Base-by-base conservation (phyloP, 2,888 invertebrate genomes). In the Dasysyrphus tricinctus region DNA sequence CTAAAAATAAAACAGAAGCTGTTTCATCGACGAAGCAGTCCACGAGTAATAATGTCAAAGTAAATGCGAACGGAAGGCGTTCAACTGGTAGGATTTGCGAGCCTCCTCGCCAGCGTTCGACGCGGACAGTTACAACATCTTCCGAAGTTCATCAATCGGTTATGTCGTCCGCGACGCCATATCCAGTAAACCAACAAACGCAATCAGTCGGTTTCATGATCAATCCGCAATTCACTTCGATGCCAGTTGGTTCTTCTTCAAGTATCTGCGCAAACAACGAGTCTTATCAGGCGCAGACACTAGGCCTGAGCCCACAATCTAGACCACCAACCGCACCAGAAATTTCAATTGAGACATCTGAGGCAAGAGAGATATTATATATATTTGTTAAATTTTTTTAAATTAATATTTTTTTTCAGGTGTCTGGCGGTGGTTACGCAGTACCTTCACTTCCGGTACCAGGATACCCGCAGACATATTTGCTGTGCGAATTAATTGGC, bases 401-500 rank as follows among this genome's bases (percentile, higher is more conserved):
- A 19, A 49, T 59, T 39, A 5, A 1, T 54, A 19, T 44, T 42
- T 47, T 32, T n/a, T 79, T 59, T 73, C 61, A 86, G 86, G 75
- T 63, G 9, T 77, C 74, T 14, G 78, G 75, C 3, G 75, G 69
- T n/a, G 82, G 78, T 51, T 86, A 82, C 47, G 96, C 96, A 14
- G 93, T 96, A 57, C 96, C 96, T 29, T 96, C 96, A 24, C 96
- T 96, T 89, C 95, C 95, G 88, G 96, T 96, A 6, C 95, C 96
- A 34, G 94, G 95, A 0, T 96, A 96, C 81, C 95, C 95, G 0
- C 96, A 96, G 90, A 95, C 96, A 91, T 93, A 96, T 42, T 95
- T 96, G 85, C 94, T 95, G 1, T 91, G 91, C 73, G 94, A 95
- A 75, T 95, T 96, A 56, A 95, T 95, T 59, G 90, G 90, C 61